These are phyloP conservation scores for Aurelia sp. DNA, from an alignment of 30 jellyfish, hydroid and myxozoan species.

Conservation along the genomic window DNA sequence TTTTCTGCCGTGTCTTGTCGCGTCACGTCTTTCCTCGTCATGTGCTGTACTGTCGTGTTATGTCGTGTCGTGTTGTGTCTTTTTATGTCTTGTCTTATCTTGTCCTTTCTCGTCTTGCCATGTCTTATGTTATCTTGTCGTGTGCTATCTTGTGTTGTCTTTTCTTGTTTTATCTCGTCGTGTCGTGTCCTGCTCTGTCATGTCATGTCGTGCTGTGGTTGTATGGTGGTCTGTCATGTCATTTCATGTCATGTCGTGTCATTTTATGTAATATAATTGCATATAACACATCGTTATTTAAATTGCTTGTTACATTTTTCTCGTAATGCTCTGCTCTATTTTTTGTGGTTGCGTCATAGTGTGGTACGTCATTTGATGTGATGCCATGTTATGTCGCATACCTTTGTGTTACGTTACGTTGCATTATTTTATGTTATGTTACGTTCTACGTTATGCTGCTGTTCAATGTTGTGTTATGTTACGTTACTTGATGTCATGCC, in stretches of 20 bases:
- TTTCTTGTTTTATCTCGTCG: not conserved
- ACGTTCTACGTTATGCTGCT: not conserved
- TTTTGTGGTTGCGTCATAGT: not conserved
- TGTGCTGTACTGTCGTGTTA: not conserved
- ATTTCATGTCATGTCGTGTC: not conserved
- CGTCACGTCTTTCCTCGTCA: not conserved
- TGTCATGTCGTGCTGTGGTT: not conserved
- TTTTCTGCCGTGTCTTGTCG: not conserved
- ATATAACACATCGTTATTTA: too few relatives aligned
- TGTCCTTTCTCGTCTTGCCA: not conserved
- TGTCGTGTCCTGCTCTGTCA: not conserved
- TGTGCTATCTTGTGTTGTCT: not conserved
- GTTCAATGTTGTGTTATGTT: not conserved
- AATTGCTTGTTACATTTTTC: not conserved
- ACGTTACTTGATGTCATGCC: not conserved
- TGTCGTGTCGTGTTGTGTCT: not conserved
- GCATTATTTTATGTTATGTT: not conserved
- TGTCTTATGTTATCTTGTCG: not conserved
- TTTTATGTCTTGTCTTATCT: not conserved
- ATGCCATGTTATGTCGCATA: not conserved
- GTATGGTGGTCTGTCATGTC: not conserved
- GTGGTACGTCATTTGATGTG: not conserved
- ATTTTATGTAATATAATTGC: not conserved
- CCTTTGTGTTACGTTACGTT: slow-evolving; percentile 1
- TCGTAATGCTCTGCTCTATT: not conserved